phyloP scores from a whole-genome alignment of 2,113 vertebrate genomes.

The Azemiops feae region DNA sequence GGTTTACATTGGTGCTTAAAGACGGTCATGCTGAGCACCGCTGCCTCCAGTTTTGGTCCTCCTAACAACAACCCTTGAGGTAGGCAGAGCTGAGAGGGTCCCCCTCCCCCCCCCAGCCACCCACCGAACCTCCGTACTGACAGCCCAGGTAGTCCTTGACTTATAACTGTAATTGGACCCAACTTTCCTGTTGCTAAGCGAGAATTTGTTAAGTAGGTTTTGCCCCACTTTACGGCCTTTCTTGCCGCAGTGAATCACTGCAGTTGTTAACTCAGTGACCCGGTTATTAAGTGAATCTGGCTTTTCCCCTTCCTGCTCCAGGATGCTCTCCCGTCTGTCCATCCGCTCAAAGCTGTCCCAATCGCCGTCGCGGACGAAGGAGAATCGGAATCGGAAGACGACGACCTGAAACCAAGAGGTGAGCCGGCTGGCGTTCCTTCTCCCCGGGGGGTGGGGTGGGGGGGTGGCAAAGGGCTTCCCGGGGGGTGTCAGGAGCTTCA shows the following conservation, averaged over 20 bases:
- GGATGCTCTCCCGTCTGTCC: slow-evolving; percentile 73
- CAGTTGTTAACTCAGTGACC: no score
- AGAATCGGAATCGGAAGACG: slow-evolving; percentile 93
- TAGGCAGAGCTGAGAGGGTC: no score
- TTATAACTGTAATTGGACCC: no score
- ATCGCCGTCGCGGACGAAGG: slow-evolving; percentile 95
- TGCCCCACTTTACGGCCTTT: no score
- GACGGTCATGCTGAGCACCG: neutral
- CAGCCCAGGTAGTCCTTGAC: no score
- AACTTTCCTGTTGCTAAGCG: no score
- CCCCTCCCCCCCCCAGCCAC: no score
- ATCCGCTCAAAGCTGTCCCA: slow-evolving; percentile 86
- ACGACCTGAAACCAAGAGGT: slow-evolving; percentile 97
- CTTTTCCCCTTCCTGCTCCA: neutral
- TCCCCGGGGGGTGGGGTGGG: neutral
- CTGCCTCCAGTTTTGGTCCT: neutral
- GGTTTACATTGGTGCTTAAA: neutral
- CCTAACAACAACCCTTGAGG: no score
- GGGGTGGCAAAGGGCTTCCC: neutral
- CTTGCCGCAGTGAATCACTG: no score
- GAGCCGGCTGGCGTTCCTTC: slow-evolving; percentile 14
- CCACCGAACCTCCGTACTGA: no score
- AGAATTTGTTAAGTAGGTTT: no score
- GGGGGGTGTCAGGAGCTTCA: neutral
- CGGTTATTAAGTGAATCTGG: no score